A percentile compares a stretch with the other conserved stretches of the same genome.
These are phyloP conservation scores for Siphonodentalium dalli DNA, from an alignment of 2,888 invertebrate species.

Conservation along the genomic window DNA sequence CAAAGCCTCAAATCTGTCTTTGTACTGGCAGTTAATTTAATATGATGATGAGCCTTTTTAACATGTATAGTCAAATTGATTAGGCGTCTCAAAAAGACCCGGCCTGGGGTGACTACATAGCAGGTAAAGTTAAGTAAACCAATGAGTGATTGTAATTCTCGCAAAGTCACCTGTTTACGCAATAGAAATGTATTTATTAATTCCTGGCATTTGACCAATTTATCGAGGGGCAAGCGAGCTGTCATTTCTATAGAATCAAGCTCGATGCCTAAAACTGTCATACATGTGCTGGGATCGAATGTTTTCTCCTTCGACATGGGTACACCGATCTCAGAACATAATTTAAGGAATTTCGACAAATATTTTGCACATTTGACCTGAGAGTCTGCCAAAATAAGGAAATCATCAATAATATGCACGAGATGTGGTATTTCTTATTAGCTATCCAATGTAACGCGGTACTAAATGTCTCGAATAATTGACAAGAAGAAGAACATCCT, in stretches of 20 bases:
- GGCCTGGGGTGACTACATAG: background rate
- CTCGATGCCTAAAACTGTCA: slow-evolving; percentile 3
- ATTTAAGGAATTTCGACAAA: background rate
- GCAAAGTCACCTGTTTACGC: too few relatives aligned
- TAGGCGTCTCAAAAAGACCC: too few relatives aligned
- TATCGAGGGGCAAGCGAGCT: background rate
- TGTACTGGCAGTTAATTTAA: too few relatives aligned
- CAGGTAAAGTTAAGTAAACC: background rate
- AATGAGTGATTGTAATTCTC: background rate
- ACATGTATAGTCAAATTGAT: too few relatives aligned
- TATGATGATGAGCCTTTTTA: too few relatives aligned
- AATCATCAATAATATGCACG: slow-evolving; percentile 3
- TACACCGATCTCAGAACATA: background rate
- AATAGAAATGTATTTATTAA: too few relatives aligned
- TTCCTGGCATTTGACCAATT: too few relatives aligned
- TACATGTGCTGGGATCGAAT: background rate
- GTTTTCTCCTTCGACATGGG: slow-evolving; percentile 4
- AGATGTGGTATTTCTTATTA: slow-evolving; percentile 2
- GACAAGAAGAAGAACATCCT: slow-evolving; percentile 1
- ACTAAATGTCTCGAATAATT: slow-evolving; percentile 6
- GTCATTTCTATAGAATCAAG: slow-evolving; percentile 1
- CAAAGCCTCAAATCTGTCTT: too few relatives aligned
- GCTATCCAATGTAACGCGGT: slow-evolving; percentile 7
- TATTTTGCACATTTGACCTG: background rate
- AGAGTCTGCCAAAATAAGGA: background rate